phyloP scores from a whole-genome alignment of 2,888 invertebrate genomes.

The Drosophila borealis region DNA sequence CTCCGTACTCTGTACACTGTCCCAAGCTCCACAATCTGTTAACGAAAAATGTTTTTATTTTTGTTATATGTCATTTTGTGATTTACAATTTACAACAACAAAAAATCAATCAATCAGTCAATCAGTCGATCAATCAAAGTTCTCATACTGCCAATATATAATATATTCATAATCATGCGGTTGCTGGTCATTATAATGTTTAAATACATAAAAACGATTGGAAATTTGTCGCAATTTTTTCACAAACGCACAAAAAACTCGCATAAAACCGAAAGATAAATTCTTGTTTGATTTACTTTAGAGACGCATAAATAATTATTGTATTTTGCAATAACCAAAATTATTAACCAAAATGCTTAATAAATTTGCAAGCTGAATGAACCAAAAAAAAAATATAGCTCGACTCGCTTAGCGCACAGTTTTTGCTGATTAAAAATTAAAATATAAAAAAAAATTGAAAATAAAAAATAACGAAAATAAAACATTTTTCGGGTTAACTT shows the following conservation, averaged over 20 bases:
- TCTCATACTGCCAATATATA: slow-evolving; percentile 60
- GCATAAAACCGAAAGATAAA: slow-evolving; percentile 25
- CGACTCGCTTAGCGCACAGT: slow-evolving; percentile 17
- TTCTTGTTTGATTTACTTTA: slow-evolving; percentile 24
- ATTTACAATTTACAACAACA: slow-evolving; percentile 47
- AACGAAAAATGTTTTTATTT: slow-evolving; percentile 85
- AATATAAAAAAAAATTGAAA: slow-evolving; percentile 22
- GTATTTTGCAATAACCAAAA: slow-evolving; percentile 84
- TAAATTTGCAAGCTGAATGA: slow-evolving; percentile 29
- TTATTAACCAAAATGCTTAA: slow-evolving; percentile 76
- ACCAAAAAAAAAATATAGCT: slow-evolving; percentile 2
- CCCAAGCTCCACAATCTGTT: slow-evolving; percentile 75
- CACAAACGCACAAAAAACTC: slow-evolving; percentile 67
- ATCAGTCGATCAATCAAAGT: slow-evolving; percentile 48
- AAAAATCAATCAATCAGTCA: slow-evolving; percentile 43
- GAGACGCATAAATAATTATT: slow-evolving; percentile 65
- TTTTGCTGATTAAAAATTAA: slow-evolving; percentile 16
- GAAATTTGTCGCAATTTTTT: slow-evolving; percentile 51
- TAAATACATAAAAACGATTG: slow-evolving; percentile 40
- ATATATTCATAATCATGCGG: slow-evolving; percentile 70
- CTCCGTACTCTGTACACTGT: slow-evolving; percentile 44
- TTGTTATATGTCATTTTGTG: slow-evolving; percentile 72
- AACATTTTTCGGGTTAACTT: slow-evolving; percentile 84
- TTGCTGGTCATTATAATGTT: slow-evolving; percentile 69
- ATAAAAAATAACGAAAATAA: slow-evolving; percentile 81